Percentiles rank a stretch among this genome's conserved stretches.
Evolutionary conservation across 2,797 vertebrate species (phyloP).

Genomic region (Macropus fuliginosus): DNA sequence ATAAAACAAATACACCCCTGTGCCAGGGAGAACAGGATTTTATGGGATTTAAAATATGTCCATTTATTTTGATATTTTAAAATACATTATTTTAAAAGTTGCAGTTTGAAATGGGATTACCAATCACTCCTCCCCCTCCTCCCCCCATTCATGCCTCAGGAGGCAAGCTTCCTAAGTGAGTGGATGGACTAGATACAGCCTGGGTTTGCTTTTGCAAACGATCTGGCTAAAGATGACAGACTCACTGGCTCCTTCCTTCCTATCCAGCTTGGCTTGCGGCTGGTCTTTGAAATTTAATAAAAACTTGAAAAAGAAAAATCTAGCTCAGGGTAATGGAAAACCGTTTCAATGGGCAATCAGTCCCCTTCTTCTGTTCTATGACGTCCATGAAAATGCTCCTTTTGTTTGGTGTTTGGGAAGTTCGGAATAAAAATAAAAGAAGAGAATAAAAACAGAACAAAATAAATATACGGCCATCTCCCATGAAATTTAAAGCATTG

Average conservation of each 20-base stretch:
- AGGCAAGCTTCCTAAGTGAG: not conserved
- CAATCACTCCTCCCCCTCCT: not conserved
- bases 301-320: not conserved
- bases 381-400: not conserved
- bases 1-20: not conserved
- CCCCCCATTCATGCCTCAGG: not conserved
- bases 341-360: not conserved
- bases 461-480: not conserved
- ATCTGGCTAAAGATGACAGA: not conserved
- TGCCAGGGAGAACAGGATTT: not conserved
- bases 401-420: not conserved
- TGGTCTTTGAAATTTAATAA: not conserved
- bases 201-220: not conserved
- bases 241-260: not conserved
- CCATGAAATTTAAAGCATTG: not conserved
- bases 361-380: not conserved
- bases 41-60: not conserved
- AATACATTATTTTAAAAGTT: not conserved
- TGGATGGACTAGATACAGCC: not conserved
- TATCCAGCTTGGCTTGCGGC: not conserved
- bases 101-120: not conserved
- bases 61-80: not conserved
- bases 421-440: not conserved
- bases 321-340: not conserved
- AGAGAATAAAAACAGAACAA: not conserved